A percentile compares a stretch with the other conserved stretches of the same genome.
phyloP scores from a whole-genome alignment of 2,797 vertebrate genomes.

The Acipenser transmontanus region DNA sequence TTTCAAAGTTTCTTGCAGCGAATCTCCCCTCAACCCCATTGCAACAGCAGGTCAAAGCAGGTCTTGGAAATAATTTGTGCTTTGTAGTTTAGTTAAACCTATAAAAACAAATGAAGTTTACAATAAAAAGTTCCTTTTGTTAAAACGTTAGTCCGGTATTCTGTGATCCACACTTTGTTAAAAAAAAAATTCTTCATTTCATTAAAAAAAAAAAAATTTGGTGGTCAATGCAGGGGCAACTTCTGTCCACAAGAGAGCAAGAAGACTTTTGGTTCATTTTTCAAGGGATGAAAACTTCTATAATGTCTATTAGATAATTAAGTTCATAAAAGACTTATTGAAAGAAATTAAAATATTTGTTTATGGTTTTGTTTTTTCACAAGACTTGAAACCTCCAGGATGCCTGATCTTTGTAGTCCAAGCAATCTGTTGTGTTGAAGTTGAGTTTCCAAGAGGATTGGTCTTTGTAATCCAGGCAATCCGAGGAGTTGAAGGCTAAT shows the following conservation, averaged over 20 bases:
- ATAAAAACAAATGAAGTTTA: neutral
- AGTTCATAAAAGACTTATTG: conserved; percentile 26
- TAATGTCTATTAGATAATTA: conserved; percentile 39
- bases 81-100: conserved; percentile 40
- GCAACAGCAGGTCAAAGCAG: conserved; percentile 23
- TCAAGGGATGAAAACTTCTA: conserved; percentile 28
- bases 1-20: conserved; percentile 35
- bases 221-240: neutral
- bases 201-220: conserved; percentile 12
- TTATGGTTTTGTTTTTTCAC: conserved; percentile 55
- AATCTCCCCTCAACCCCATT: conserved; percentile 50
- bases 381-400: conserved; percentile 98
- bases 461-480: conserved; percentile 99
- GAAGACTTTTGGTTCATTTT: conserved; percentile 27
- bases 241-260: neutral
- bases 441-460: conserved; percentile 97
- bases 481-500: conserved; percentile 90
- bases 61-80: conserved; percentile 38
- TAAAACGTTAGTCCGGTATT: conserved; percentile 36
- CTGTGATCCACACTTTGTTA: conserved; percentile 39
- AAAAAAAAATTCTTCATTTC: conserved; percentile 9
- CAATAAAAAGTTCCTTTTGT: neutral
- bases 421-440: conserved; percentile 96
- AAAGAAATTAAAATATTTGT: conserved; percentile 43
- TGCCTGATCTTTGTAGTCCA: conserved; percentile 98